These are phyloP conservation scores for Drosophila longiperda DNA, from an alignment of 2,888 invertebrate species.

Conservation along the genomic window DNA sequence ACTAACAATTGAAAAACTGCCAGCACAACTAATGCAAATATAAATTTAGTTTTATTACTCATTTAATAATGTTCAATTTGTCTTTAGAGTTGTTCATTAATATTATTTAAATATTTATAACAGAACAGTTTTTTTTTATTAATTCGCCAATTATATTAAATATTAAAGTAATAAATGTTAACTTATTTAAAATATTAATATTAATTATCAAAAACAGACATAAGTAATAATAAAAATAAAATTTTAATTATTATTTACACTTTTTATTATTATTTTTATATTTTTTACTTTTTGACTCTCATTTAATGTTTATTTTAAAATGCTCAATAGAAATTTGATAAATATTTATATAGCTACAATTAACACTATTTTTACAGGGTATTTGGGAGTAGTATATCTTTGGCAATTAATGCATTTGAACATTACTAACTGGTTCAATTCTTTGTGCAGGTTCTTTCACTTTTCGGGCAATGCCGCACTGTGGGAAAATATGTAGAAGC, in stretches of 20 bases:
- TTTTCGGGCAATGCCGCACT: constrained; percentile 66
- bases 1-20: too few relatives aligned
- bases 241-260: too few relatives aligned
- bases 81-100: too few relatives aligned
- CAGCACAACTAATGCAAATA: too few relatives aligned
- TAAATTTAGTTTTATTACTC: too few relatives aligned
- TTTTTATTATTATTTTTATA: neutral
- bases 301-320: neutral
- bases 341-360: neutral
- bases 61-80: too few relatives aligned
- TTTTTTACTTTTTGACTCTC: neutral
- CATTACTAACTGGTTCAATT: constrained; percentile 49
- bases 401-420: constrained; percentile 3
- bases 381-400: neutral
- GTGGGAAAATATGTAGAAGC: constrained; percentile 80
- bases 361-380: constrained; percentile 15
- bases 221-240: neutral
- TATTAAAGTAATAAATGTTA: neutral
- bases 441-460: constrained; percentile 66
- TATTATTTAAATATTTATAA: too few relatives aligned
- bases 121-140: too few relatives aligned
- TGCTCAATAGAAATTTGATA: neutral
- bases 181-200: neutral
- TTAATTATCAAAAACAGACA: neutral
- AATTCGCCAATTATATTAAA: neutral